Percentiles rank a stretch among this genome's conserved stretches.
Evolutionary conservation across 2,797 vertebrate genomes (phyloP).

Genomic region (Melanitta fusca): DNA sequence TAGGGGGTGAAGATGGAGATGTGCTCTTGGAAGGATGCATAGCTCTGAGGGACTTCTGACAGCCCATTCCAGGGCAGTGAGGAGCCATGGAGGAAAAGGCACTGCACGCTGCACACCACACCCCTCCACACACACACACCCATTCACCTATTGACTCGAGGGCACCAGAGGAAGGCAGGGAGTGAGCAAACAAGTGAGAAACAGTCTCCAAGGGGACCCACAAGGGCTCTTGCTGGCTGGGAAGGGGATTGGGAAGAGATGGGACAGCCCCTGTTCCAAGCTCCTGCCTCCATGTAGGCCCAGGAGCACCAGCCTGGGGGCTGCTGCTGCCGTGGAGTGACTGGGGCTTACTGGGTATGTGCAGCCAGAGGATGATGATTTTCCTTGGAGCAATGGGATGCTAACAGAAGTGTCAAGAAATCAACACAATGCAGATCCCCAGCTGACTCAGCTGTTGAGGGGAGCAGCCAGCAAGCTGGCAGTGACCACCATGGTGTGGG

Average conservation of each 20-base stretch:
- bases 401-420: too few relatives aligned
- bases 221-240: background rate
- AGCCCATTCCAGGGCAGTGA: rapidly evolving
- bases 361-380: rapidly evolving
- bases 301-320: background rate
- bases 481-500: rapidly evolving
- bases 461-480: rapidly evolving
- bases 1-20: rapidly evolving
- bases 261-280: background rate
- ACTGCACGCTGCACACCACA: rapidly evolving
- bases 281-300: background rate
- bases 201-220: background rate
- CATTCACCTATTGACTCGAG: rapidly evolving
- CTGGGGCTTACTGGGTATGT: rapidly evolving
- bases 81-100: rapidly evolving
- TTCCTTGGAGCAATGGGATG: rapidly evolving
- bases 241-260: background rate
- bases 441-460: too few relatives aligned
- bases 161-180: too few relatives aligned
- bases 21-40: background rate
- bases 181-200: background rate
- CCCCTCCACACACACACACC: too few relatives aligned
- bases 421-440: too few relatives aligned
- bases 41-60: background rate
- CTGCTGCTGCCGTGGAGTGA: rapidly evolving